Evolutionary conservation across 2,113 vertebrate genomes (phyloP).

Genomic region (Nyctereutes procyonoides): DNA sequence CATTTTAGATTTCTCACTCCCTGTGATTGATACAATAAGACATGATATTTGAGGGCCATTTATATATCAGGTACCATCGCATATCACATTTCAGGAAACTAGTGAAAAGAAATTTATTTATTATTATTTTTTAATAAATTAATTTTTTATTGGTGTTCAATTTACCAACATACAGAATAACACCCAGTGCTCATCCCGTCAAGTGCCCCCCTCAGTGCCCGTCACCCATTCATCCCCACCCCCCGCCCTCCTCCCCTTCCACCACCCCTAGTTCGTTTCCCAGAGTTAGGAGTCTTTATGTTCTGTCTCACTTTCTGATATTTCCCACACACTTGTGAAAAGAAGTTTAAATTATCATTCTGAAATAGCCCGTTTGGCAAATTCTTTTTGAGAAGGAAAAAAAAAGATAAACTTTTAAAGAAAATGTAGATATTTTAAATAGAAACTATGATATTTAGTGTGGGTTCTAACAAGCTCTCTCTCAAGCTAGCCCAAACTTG

Average conservation of each 20-base stretch:
- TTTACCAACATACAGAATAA: too few species aligned
- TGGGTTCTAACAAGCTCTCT: background rate
- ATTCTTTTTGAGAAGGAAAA: conserved; percentile 40
- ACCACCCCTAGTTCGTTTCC: too few species aligned
- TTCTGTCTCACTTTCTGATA: too few species aligned
- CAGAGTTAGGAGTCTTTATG: too few species aligned
- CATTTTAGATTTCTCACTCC: background rate
- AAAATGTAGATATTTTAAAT: conserved; percentile 60
- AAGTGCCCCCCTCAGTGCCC: too few species aligned
- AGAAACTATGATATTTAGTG: conserved; percentile 48
- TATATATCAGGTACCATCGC: background rate
- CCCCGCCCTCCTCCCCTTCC: too few species aligned
- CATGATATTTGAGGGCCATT: background rate
- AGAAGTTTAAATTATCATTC: background rate
- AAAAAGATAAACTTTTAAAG: conserved; percentile 49
- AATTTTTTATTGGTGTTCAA: too few species aligned
- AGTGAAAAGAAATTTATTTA: background rate
- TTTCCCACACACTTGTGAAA: background rate
- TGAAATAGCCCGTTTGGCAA: conserved; percentile 19
- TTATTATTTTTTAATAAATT: too few species aligned
- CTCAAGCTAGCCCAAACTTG: background rate
- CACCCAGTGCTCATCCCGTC: too few species aligned
- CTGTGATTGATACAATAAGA: background rate
- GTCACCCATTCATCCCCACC: too few species aligned
- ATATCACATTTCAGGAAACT: background rate